A percentile compares a stretch with the other conserved stretches of the same genome.
Conservation (phyloP, 2,888 invertebrate genomes). For the Limnephilus marmoratus region DNA sequence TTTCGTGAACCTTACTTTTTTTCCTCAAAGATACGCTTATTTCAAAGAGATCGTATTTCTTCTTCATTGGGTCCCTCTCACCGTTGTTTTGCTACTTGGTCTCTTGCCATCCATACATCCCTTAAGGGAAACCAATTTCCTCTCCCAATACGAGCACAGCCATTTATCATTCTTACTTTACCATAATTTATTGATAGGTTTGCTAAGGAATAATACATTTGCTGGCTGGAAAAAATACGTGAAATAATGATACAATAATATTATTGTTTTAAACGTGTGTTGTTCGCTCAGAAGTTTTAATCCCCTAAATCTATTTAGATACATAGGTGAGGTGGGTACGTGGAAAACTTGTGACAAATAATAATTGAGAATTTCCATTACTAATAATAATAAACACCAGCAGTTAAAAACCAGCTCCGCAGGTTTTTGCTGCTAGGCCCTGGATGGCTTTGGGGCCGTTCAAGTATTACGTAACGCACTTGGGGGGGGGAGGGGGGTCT, state of each 20-base stretch:
- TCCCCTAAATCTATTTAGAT: too few relatives aligned
- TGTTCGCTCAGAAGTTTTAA: neutral
- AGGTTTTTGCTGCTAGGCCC: too few relatives aligned
- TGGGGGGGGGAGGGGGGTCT: too few relatives aligned
- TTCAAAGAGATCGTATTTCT: neutral
- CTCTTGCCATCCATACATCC: neutral
- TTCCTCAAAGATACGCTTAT: neutral
- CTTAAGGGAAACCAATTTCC: constrained; percentile 32
- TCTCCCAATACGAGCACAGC: neutral
- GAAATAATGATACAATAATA: neutral
- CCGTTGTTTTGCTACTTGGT: neutral
- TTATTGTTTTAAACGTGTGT: neutral
- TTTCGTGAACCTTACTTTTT: too few relatives aligned
- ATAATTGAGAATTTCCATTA: too few relatives aligned
- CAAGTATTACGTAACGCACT: too few relatives aligned
- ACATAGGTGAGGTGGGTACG: too few relatives aligned
- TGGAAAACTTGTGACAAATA: too few relatives aligned
- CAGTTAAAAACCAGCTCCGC: too few relatives aligned
- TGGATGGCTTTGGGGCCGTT: too few relatives aligned
- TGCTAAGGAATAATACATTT: neutral
- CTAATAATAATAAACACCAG: too few relatives aligned
- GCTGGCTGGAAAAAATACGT: neutral
- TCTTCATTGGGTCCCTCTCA: neutral
- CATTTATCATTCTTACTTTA: constrained; percentile 34
- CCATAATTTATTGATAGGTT: constrained; percentile 25